A percentile compares a stretch with the other conserved stretches of the same genome.
phyloP scores from a whole-genome alignment of 2,797 vertebrate species.

The Oreochromis mossambicus region DNA sequence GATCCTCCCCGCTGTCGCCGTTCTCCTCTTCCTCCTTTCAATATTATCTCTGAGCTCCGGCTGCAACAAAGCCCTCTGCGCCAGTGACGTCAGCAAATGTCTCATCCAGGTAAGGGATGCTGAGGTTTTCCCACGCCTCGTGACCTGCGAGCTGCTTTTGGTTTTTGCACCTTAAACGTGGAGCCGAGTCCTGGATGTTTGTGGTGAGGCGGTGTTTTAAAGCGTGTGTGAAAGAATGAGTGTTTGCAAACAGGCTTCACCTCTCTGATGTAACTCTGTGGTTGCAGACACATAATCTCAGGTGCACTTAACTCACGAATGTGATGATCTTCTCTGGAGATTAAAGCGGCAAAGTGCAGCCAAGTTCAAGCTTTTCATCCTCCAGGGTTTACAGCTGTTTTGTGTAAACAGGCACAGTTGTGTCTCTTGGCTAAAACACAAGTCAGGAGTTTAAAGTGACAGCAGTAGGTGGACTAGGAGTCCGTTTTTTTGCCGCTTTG shows the following conservation, averaged over 20 bases:
- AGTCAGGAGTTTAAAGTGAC: neutral
- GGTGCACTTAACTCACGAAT: neutral
- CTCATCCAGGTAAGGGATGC: conserved; percentile 86
- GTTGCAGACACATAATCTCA: neutral
- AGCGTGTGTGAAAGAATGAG: neutral
- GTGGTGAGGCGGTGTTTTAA: neutral
- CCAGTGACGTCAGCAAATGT: conserved; percentile 98
- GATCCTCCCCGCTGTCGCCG: conserved; percentile 57
- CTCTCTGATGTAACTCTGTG: neutral
- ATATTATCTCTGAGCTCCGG: conserved; percentile 77
- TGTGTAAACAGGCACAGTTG: neutral
- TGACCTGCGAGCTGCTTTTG: neutral
- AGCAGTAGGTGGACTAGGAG: neutral
- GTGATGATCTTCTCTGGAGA: neutral
- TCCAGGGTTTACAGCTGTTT: conserved; percentile 12
- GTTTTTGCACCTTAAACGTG: neutral
- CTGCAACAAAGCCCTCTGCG: conserved; percentile 97
- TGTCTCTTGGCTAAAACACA: neutral
- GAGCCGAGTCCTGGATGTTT: neutral
- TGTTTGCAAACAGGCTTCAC: neutral
- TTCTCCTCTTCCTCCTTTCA: conserved; percentile 79
- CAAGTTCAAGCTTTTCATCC: conserved; percentile 6
- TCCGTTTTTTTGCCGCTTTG: neutral
- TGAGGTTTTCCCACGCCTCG: neutral
- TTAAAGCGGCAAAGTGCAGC: neutral